Base-by-base conservation (phyloP, 1,140 invertebrate species). In the Matsumurasca onukii region DNA sequence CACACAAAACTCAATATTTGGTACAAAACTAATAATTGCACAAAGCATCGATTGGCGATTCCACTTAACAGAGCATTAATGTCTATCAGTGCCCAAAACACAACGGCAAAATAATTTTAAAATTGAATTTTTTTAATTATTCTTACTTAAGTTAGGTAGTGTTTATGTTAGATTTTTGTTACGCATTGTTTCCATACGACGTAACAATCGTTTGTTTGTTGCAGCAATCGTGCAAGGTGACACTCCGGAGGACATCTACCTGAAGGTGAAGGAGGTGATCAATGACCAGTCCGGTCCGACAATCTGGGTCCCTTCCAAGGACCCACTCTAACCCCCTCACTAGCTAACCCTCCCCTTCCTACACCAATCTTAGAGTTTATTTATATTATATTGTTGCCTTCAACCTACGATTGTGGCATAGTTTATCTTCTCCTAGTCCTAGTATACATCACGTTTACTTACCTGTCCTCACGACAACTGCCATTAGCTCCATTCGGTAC, bases 221-320 rank as follows among this genome's bases (percentile, higher is more conserved):
- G n/a, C 82, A 97, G 96, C 94, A 76, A 91, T 98, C 67, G 93
- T 99, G 27, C 92, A 93, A 80, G 97, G 95, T 48, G 96, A 99
- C 80, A 98, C 97, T 34, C 94, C 95, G 17, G 97, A 98, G 80
- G 98, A 99, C 79, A 94, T 99, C 71, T 98, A 98, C 83, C 86
- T 87, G 67, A 93, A 94, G 82, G 93, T 97, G 62, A 98, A 98
- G 80, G 90, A 94, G 76, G 92, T 98, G 66, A 98, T 99, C 75
- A 86, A 86, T 73, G 94, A 97, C 75, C 95, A 99, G 82, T 95
- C 95, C 73, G 95, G 95, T 64, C 94, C 95, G 77, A 91, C 86
- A 71, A 97, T 99, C 81, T 99, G 97, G 97, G 93, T 99, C 73
- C 94, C 97, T 75, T 72, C 75, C 25, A 76, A 76, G 59, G 74